Evolutionary conservation across 2,113 vertebrate species (phyloP), one percentile per base, ranked within the genome.

Genomic region (Apodemus sylvaticus): DNA sequence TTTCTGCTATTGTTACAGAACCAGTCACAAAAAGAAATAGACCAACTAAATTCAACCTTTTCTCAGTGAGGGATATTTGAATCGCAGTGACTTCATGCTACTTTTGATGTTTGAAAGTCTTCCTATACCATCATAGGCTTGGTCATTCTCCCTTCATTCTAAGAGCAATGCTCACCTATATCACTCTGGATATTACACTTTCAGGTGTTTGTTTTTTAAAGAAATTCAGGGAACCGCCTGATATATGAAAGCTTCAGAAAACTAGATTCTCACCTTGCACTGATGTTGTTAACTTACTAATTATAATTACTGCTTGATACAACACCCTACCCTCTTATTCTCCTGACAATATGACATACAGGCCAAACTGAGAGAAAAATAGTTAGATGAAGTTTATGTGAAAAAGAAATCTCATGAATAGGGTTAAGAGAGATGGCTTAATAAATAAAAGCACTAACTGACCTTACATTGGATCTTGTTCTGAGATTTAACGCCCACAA

Each of bases 61-160:
- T 91, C 11, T 20, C 53, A 78, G 31, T 55, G 83, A 92, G 3
- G 11, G 11, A 79, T 58, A 4, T 11, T 51, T 11, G 77, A 42
- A 10, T 60, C 14, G 39, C 20, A 11, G 1, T 3, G 16, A n/a
- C 10, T n/a, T 86, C 2, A 39, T 5, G 2, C 10, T 71, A 19
- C 24, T 66, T 89, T n/a, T 34, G 78, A 82, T 89, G 16, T 26
- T 62, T 20, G 6, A 7, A 1, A 70, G 62, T 93, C 6, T 45
- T 2, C 14, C 0, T 34, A 60, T 16, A 66, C 2, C 6, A 31
- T 39, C 82, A 1, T 20, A 29, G 1, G 0, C 3, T 19, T n/a
- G 1, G 14, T 34, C 4, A 14, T 76, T 66, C 51, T 85, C 77
- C 53, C 12, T 66, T 76, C 66, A 22, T 78, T 58, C 87, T 60